Percentiles rank a stretch among this genome's conserved stretches.
Evolutionary conservation across 2,888 invertebrate species (phyloP).

Genomic region (Eupithecia centaureata): DNA sequence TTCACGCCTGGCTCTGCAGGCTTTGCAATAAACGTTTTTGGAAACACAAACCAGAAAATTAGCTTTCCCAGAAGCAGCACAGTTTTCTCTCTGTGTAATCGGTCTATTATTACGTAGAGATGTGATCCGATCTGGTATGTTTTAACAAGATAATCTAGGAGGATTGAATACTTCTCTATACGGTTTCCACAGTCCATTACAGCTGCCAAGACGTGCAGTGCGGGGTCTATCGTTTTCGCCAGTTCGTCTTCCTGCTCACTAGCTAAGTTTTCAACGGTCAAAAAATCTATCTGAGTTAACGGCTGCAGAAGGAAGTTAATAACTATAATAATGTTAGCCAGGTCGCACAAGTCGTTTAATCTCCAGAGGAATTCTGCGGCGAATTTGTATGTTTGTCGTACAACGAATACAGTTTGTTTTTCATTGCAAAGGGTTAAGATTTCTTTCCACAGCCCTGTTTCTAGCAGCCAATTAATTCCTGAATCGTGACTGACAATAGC

Average conservation of each 20-base stretch:
- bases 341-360: slow-evolving; percentile 76
- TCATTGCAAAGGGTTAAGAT: slow-evolving; percentile 85
- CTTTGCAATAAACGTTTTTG: slow-evolving; percentile 65
- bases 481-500: slow-evolving; percentile 85
- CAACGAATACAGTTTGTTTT: slow-evolving; percentile 88
- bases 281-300: slow-evolving; percentile 80
- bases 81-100: slow-evolving; percentile 74
- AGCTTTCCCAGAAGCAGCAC: slow-evolving; percentile 77
- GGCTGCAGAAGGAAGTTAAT: slow-evolving; percentile 83
- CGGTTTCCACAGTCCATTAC: slow-evolving; percentile 80
- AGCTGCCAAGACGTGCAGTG: slow-evolving; percentile 82
- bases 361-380: slow-evolving; percentile 84
- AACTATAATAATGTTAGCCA: slow-evolving; percentile 80
- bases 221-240: slow-evolving; percentile 81
- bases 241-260: slow-evolving; percentile 80
- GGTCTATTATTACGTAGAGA: slow-evolving; percentile 66
- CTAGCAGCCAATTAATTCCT: slow-evolving; percentile 87
- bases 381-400: slow-evolving; percentile 86
- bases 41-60: slow-evolving; percentile 71
- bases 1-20: slow-evolving; percentile 60
- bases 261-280: slow-evolving; percentile 76
- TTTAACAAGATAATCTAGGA: slow-evolving; percentile 59
- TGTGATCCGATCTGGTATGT: slow-evolving; percentile 67
- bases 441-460: slow-evolving; percentile 86
- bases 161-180: slow-evolving; percentile 64